Evolutionary conservation across 2,797 vertebrate genomes (phyloP).

Genomic region (Sebastes cheni): DNA sequence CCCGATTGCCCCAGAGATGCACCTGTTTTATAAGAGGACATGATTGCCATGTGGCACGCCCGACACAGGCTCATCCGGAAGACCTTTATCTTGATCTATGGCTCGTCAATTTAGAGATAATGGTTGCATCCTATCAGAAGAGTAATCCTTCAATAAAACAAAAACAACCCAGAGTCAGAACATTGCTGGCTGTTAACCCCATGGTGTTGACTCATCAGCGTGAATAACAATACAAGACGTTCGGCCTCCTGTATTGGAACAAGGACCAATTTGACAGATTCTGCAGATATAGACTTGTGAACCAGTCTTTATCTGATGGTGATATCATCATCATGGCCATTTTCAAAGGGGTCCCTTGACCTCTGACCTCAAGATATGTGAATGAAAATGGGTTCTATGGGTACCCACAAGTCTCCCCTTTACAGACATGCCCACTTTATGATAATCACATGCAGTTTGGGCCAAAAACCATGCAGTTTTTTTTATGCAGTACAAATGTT

Average conservation of each 20-base stretch:
- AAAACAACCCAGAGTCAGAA: not conserved
- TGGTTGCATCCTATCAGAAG: not conserved
- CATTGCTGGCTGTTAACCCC: not conserved
- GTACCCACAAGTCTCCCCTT: too few species aligned
- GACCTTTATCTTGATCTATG: not conserved
- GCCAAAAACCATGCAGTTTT: too few species aligned
- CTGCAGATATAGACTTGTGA: not conserved
- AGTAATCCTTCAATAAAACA: constrained; percentile 15
- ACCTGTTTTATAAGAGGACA: constrained; percentile 33
- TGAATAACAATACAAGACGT: not conserved
- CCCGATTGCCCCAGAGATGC: not conserved
- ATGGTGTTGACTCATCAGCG: not conserved
- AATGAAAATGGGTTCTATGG: too few species aligned
- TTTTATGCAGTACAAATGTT: too few species aligned
- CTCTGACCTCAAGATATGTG: too few species aligned
- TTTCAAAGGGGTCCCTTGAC: too few species aligned
- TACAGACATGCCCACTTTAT: too few species aligned
- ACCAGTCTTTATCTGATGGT: not conserved
- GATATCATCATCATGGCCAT: not conserved
- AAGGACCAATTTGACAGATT: not conserved
- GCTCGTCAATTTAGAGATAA: not conserved
- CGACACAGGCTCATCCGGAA: not conserved
- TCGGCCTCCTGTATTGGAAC: not conserved
- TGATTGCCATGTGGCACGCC: not conserved
- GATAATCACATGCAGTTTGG: too few species aligned